These are phyloP conservation scores for Sthenelais limicola DNA, from an alignment of 2,888 invertebrate species.

Conservation along the genomic window DNA sequence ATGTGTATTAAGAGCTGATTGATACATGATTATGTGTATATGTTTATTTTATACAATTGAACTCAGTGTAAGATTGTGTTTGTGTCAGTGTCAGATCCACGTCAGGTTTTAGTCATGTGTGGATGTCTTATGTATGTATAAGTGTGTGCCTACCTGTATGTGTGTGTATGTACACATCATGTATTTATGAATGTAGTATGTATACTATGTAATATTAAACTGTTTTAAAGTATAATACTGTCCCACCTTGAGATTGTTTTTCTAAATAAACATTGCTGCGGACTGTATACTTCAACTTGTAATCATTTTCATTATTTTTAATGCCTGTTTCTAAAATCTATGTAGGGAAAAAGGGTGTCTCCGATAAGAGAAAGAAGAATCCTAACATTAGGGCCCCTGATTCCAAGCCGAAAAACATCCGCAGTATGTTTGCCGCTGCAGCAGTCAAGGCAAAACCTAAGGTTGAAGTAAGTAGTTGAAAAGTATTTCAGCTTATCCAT, in stretches of 20 bases:
- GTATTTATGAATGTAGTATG: neutral
- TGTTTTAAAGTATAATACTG: too few species aligned
- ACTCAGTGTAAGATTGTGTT: too few species aligned
- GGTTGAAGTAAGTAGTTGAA: slow-evolving; percentile 72
- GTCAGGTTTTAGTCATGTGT: too few species aligned
- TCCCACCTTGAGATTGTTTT: too few species aligned
- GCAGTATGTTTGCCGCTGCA: slow-evolving; percentile 86
- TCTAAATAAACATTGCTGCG: neutral
- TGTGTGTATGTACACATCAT: too few species aligned
- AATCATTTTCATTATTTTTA: neutral
- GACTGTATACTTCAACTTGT: neutral
- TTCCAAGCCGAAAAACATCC: slow-evolving; percentile 76
- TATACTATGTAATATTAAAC: neutral
- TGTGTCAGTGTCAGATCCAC: too few species aligned
- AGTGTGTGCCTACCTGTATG: too few species aligned
- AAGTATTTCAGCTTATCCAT: neutral
- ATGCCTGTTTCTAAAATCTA: neutral
- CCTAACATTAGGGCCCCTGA: slow-evolving; percentile 68
- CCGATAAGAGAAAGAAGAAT: slow-evolving; percentile 63
- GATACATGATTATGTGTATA: too few species aligned
- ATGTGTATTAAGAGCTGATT: too few species aligned
- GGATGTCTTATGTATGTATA: too few species aligned
- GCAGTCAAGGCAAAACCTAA: slow-evolving; percentile 78
- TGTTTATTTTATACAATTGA: too few species aligned
- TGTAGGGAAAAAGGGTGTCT: slow-evolving; percentile 40